phyloP scores from a whole-genome alignment of 1,140 invertebrate species.

The Heliconius congener region DNA sequence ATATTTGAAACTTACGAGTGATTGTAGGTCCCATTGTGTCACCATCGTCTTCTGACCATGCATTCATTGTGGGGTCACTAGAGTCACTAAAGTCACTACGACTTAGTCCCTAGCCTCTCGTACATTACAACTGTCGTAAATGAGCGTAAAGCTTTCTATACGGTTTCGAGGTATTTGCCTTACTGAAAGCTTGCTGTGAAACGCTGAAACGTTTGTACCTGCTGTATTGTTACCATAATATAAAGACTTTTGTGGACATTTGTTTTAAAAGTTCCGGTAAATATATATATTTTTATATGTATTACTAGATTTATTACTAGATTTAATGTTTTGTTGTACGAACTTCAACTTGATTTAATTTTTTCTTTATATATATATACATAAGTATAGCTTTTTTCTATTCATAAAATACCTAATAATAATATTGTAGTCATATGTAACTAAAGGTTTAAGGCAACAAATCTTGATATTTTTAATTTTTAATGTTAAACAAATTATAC shows the following conservation, averaged over 20 bases:
- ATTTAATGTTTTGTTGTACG: too few relatives aligned
- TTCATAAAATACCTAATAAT: too few relatives aligned
- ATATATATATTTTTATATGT: too few relatives aligned
- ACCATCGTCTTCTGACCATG: conserved; percentile 56
- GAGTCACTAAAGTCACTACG: neutral
- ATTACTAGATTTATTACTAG: too few relatives aligned
- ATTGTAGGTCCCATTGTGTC: conserved; percentile 69
- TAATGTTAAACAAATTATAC: too few relatives aligned
- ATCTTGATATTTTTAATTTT: too few relatives aligned
- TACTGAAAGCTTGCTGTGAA: conserved; percentile 62
- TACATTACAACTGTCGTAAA: neutral
- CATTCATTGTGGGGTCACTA: conserved; percentile 53
- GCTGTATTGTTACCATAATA: conserved; percentile 46
- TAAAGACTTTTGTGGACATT: neutral
- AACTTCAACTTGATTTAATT: too few relatives aligned
- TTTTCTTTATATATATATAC: too few relatives aligned
- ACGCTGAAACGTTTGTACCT: conserved; percentile 52
- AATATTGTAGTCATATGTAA: too few relatives aligned
- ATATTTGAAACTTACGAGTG: conserved; percentile 55
- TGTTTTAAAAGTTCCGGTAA: neutral
- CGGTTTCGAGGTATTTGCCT: conserved; percentile 51
- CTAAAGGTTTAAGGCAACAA: too few relatives aligned
- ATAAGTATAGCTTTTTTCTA: too few relatives aligned
- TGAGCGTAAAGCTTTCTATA: conserved; percentile 26
- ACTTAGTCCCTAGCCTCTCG: neutral